Conservation (phyloP, 1,140 invertebrate species). For the Oryctes rhinoceros region DNA sequence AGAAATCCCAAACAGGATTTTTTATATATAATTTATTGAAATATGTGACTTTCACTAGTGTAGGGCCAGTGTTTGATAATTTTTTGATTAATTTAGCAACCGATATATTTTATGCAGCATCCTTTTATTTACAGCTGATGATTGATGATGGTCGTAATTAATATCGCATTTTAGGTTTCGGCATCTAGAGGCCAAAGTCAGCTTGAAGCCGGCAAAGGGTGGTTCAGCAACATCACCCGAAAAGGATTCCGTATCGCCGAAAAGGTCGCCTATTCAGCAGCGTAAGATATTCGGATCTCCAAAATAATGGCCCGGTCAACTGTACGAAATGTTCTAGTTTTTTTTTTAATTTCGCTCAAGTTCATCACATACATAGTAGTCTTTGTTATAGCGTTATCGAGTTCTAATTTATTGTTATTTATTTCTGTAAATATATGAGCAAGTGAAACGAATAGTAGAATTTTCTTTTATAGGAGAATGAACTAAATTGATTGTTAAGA, state of each 20-base stretch:
- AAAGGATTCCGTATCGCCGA: conserved; percentile 60
- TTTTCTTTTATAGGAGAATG: too few species aligned
- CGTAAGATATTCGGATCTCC: conserved; percentile 23
- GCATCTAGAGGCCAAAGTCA: conserved; percentile 44
- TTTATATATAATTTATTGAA: too few species aligned
- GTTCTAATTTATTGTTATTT: not conserved
- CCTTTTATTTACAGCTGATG: not conserved
- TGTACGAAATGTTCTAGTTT: not conserved
- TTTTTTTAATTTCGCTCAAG: too few species aligned
- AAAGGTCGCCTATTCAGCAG: conserved; percentile 57
- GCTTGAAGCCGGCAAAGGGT: conserved; percentile 60
- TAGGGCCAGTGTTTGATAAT: conserved; percentile 21
- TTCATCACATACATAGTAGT: too few species aligned
- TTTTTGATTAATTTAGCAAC: not conserved
- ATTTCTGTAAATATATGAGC: conserved; percentile 4
- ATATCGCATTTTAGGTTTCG: conserved; percentile 42
- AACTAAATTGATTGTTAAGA: too few species aligned
- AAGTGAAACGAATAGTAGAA: not conserved
- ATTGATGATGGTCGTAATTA: conserved; percentile 16
- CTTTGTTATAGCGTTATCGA: too few species aligned
- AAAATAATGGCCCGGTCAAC: not conserved
- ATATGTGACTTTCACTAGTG: not conserved
- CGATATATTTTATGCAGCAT: not conserved
- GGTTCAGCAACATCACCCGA: conserved; percentile 70
- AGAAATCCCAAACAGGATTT: too few species aligned